Base-by-base conservation (phyloP, 1,140 invertebrate genomes). In the Lordiphosa collinella region DNA sequence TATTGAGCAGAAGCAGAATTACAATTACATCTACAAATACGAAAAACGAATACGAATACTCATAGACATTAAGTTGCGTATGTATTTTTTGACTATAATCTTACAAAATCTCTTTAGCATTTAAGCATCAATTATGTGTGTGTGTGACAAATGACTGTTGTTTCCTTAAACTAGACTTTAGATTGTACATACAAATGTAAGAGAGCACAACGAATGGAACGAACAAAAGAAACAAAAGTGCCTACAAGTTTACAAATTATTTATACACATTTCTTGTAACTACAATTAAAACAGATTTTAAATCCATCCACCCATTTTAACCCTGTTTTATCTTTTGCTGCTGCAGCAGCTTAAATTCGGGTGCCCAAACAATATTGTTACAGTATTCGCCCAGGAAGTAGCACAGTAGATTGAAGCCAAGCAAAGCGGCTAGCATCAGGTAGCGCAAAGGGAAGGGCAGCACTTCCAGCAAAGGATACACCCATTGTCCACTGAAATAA, bases 401-500 rank as follows among this genome's bases (percentile, higher is more conserved):
- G 11, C 64, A 79, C 16, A 72, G 22, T n/a, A 86, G 4, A n/a
- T 56, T 86, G 13, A 88, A 82, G 7, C 34, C 62, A n/a, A 86
- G 44, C 14, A 88, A 18, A 2, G 63, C 65, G 2, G 41, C 29
- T 0, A 87, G 38, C 50, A 86, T 78, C n/a, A 86, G 35, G 56
- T 63, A 82, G 10, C 76, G 75, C 22, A 88, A n/a, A 5, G 73
- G 61, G 31, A 58, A 5, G 4, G 73, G 68, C 14, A 82, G 16
- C 6, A 88, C 53, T 9, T 88, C 76, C 11, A 87, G 44, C 9
- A 88, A 16, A 2, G 85, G 85, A 37, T 87, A 87, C 2, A 86
- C 85, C 86, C 86, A 87, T 6, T 64, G 61, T 0, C 86, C 86
- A 3, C 71, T 78, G 13, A 69, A 88, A n/a, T 86, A 82, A 3